Base-by-base conservation (phyloP, 53 echinoderm and acorn worm genomes). In the Zoroaster sp. region DNA sequence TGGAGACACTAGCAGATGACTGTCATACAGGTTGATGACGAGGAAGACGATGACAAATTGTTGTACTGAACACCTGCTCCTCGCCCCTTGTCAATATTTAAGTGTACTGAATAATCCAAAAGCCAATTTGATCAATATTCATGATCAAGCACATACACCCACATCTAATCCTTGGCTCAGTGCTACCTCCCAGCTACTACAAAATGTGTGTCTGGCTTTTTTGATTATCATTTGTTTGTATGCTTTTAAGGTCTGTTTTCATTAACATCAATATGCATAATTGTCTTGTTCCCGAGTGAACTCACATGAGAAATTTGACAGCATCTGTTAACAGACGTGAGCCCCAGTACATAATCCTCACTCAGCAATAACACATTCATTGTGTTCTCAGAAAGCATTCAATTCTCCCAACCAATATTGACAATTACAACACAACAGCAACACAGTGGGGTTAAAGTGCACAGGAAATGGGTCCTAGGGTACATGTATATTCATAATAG, bases 61-160 rank as follows among this genome's bases (percentile, higher is more conserved):
- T 41, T 37, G 59, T 81, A 66, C 81, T 66, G 14, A 18, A 81
- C 81, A 81, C 66, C 81, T 81, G 67, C 43, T 28, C 31, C 0
- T 1, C n/a, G 35, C 55, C 55, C 15, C 78, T 3, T 3, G 40
- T 40, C 38, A 54, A 78, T 78, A 78, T 63, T 78, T 78, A 25
- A 78, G 39, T 41, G 66, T 67, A 81, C 67, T 81, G 63, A 80
- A 80, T 63, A 59, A 80, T 80, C 63, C 39, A 80, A 81, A 67
- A 44, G 67, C 28, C 41, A 66, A 67, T 41, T 17, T 66, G 68
- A 81, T 81, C 81, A 81, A 81, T 81, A 81, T 30, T 81, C 44
- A 42, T 21, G 67, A 67, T 55, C 13, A 9, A 15, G 73, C 23
- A 39, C 40, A n/a, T 11, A 20, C 9, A 31, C 73, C 23, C 9